Evolutionary conservation across 2,888 invertebrate species (phyloP).

Genomic region (Molorchus minor): DNA sequence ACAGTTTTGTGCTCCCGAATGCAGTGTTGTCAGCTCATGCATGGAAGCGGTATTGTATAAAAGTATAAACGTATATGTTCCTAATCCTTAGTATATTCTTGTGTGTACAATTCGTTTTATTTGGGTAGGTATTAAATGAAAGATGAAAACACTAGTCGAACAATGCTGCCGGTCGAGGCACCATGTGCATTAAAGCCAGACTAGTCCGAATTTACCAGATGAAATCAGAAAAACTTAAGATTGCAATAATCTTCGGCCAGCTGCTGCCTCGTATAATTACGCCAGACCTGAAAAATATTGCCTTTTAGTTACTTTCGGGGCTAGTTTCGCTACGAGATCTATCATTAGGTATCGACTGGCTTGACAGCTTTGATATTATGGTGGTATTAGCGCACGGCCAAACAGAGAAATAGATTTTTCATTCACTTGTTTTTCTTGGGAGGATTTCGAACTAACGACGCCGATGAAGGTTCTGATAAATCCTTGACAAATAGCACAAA

Average conservation of each 20-base stretch:
- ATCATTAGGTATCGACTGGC: conserved; percentile 45
- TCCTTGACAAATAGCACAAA: conserved; percentile 34
- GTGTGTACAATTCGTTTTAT: too few relatives aligned
- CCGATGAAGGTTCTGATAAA: conserved; percentile 34
- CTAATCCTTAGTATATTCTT: too few relatives aligned
- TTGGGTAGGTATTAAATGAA: too few relatives aligned
- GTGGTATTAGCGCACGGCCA: conserved; percentile 29
- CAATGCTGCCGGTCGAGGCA: conserved; percentile 34
- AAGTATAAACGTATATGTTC: too few relatives aligned
- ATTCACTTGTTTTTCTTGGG: conserved; percentile 36
- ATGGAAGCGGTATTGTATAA: too few relatives aligned
- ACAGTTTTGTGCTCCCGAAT: too few relatives aligned
- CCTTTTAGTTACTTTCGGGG: conserved; percentile 49
- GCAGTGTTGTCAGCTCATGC: too few relatives aligned
- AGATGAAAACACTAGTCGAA: too few relatives aligned
- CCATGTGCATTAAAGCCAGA: conserved; percentile 46
- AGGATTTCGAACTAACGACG: conserved; percentile 33
- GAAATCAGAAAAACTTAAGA: conserved; percentile 44
- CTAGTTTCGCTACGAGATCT: conserved; percentile 38
- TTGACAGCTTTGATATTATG: conserved; percentile 39
- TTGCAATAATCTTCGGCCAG: conserved; percentile 52
- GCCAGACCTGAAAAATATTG: conserved; percentile 50
- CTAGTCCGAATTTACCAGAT: conserved; percentile 33
- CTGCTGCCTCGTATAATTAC: conserved; percentile 53
- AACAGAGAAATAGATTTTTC: conserved; percentile 35